These are phyloP conservation scores for Neocrepidodera transversa DNA, from an alignment of 2,888 invertebrate species.

Conservation along the genomic window DNA sequence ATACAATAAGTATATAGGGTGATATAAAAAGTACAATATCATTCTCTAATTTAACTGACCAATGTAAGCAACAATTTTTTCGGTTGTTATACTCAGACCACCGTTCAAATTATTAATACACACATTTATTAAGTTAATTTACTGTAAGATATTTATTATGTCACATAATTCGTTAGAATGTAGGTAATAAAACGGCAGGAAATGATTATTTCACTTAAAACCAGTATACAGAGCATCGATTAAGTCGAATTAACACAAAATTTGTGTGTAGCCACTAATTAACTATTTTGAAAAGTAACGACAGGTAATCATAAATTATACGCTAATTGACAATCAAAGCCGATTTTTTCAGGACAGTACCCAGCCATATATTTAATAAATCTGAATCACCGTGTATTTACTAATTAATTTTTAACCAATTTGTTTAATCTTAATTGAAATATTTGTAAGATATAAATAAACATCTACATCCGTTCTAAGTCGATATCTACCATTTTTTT, in stretches of 20 bases:
- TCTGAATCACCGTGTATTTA: too few species aligned
- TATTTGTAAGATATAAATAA: not conserved
- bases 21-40: too few species aligned
- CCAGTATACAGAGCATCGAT: slow-evolving; percentile 7
- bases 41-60: too few species aligned
- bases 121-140: too few species aligned
- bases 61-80: too few species aligned
- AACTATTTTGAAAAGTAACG: not conserved
- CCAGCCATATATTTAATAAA: too few species aligned
- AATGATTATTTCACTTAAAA: slow-evolving; percentile 13
- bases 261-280: slow-evolving; percentile 13
- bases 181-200: slow-evolving; percentile 13
- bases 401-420: too few species aligned
- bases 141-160: slow-evolving; percentile 3
- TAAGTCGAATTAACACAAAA: slow-evolving; percentile 17
- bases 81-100: too few species aligned
- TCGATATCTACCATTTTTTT: too few species aligned
- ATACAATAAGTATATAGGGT: too few species aligned
- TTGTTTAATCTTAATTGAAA: slow-evolving; percentile 1
- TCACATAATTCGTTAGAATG: slow-evolving; percentile 1
- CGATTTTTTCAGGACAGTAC: not conserved
- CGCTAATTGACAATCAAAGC: slow-evolving; percentile 6
- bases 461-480: slow-evolving; percentile 3
- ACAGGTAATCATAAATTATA: slow-evolving; percentile 5
- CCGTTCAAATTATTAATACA: too few species aligned